Conservation (phyloP, 2,888 invertebrate genomes). For the Leistus spinibarbis region DNA sequence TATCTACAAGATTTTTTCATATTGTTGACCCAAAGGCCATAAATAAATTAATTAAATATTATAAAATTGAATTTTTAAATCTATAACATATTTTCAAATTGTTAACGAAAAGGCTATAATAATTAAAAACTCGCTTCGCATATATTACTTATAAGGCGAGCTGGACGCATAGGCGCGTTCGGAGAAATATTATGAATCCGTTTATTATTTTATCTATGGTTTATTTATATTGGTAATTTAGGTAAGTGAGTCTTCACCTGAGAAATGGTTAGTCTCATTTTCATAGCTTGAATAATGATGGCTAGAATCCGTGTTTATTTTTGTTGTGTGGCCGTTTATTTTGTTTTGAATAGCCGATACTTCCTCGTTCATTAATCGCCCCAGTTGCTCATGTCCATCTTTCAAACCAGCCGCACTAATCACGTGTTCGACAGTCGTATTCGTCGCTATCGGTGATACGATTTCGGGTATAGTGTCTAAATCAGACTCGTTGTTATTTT, state of each 20-base stretch:
- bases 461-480: constrained; percentile 22
- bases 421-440: background rate
- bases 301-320: background rate
- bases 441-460: background rate
- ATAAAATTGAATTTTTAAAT: no score
- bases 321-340: background rate
- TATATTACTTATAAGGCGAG: no score
- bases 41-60: no score
- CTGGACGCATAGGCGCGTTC: no score
- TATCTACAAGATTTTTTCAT: no score
- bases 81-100: no score
- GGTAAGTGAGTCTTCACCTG: background rate
- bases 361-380: background rate
- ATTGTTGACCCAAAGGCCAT: no score
- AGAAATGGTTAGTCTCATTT: background rate
- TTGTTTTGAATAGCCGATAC: background rate
- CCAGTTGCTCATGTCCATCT: background rate
- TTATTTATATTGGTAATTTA: background rate
- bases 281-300: background rate
- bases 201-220: background rate
- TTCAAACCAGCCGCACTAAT: background rate
- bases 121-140: no score
- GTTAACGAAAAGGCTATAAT: no score
- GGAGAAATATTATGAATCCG: no score
- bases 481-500: background rate